A percentile compares a stretch with the other conserved stretches of the same genome.
phyloP scores from a whole-genome alignment of 2,888 invertebrate genomes.

The Sialis fuliginosa region DNA sequence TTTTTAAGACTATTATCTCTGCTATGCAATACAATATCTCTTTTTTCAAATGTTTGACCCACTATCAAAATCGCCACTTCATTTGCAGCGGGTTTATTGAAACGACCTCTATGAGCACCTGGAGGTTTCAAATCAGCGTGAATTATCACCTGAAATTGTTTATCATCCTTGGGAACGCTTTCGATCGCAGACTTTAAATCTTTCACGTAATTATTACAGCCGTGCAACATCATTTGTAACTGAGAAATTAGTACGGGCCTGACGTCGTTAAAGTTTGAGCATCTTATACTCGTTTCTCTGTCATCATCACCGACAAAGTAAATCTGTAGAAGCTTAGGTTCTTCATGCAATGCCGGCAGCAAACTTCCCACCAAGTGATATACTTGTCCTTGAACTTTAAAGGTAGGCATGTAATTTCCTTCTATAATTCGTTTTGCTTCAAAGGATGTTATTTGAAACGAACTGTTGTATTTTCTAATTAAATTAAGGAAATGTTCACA shows the following conservation, averaged over 20 bases:
- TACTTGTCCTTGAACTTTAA: slow-evolving; percentile 12
- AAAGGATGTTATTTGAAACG: slow-evolving; percentile 7
- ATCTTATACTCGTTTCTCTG: slow-evolving; percentile 8
- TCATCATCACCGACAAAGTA: too few species aligned
- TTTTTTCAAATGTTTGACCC: background rate
- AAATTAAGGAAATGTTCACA: background rate
- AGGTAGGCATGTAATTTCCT: slow-evolving; percentile 4
- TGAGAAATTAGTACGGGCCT: background rate
- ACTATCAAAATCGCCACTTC: background rate
- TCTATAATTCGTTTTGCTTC: slow-evolving; percentile 6
- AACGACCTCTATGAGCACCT: background rate
- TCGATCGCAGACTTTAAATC: slow-evolving; percentile 4
- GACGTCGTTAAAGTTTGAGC: background rate
- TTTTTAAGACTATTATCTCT: background rate
- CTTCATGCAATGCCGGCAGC: slow-evolving; percentile 4
- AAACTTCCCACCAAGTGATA: slow-evolving; percentile 11
- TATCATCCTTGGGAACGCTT: background rate
- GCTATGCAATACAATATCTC: slow-evolving; percentile 3
- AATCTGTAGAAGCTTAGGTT: slow-evolving; percentile 8
- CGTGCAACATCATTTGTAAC: slow-evolving; percentile 3
- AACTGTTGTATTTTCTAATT: too few species aligned
- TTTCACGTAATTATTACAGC: background rate
- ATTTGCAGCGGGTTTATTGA: background rate
- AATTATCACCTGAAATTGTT: background rate
- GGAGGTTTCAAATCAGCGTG: background rate